Evolutionary conservation across 2,888 invertebrate species (phyloP).

Genomic region (Chrysomela aeneicollis): DNA sequence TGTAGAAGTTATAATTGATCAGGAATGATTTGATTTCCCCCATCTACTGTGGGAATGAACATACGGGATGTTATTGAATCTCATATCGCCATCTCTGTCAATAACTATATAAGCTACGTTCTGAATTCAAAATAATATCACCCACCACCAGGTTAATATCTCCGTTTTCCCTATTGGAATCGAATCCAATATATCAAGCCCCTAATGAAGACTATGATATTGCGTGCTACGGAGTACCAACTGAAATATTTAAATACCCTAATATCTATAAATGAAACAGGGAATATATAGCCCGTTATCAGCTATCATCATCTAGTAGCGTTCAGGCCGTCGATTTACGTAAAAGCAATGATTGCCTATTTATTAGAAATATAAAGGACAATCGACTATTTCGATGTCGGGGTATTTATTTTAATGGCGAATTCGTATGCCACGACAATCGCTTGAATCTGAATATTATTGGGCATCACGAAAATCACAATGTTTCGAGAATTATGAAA

Average conservation of each 20-base stretch:
- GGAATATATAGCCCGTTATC: constrained; percentile 43
- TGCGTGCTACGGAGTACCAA: constrained; percentile 51
- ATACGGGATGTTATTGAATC: no score
- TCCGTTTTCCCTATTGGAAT: constrained; percentile 27
- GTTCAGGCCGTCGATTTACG: constrained; percentile 45
- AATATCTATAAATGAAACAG: constrained; percentile 50
- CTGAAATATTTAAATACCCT: constrained; percentile 50
- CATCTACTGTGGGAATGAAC: no score
- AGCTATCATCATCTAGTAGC: constrained; percentile 44
- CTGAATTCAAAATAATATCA: constrained; percentile 32
- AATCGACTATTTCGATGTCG: constrained; percentile 10
- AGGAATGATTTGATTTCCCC: no score
- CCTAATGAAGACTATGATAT: constrained; percentile 39
- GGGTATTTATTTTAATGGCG: constrained; percentile 9
- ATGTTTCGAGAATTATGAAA: not conserved
- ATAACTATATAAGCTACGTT: constrained; percentile 8
- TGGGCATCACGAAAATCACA: not conserved
- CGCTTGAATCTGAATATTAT: not conserved
- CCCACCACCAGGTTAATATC: constrained; percentile 22
- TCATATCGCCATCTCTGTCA: no score
- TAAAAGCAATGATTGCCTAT: constrained; percentile 44
- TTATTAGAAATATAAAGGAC: constrained; percentile 39
- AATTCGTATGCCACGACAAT: constrained; percentile 5
- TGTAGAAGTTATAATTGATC: no score
- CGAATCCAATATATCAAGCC: constrained; percentile 34